Conservation (phyloP, 2,888 invertebrate species). For the Periphyllus acericola region DNA sequence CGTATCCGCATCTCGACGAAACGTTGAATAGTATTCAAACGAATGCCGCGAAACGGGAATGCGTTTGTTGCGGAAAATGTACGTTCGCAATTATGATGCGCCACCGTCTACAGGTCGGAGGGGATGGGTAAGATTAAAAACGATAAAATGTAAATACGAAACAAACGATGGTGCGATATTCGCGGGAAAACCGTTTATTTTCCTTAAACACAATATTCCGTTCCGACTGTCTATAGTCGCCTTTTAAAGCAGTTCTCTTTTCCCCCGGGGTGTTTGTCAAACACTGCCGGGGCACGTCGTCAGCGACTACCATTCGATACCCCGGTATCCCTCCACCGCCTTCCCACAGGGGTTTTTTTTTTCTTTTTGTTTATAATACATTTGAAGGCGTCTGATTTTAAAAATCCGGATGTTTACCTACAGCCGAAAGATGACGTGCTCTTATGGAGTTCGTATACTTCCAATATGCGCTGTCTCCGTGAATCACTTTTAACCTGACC, state of each 20-base stretch:
- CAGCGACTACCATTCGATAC: background rate
- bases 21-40: too few species aligned
- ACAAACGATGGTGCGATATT: background rate
- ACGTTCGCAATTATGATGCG: too few species aligned
- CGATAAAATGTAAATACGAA: background rate
- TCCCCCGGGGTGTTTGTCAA: background rate
- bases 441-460: constrained; percentile 9
- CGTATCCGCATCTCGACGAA: too few species aligned
- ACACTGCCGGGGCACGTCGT: background rate
- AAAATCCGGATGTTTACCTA: constrained; percentile 25
- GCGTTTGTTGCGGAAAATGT: too few species aligned
- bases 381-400: background rate
- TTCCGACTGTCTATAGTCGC: too few species aligned
- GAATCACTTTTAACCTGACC: background rate
- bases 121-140: background rate
- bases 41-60: too few species aligned
- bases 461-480: background rate
- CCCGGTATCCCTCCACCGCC: background rate
- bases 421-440: background rate
- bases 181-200: background rate
- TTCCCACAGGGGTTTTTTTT: constrained; percentile 14
- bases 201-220: background rate
- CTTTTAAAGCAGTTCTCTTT: constrained; percentile 8
- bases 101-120: too few species aligned
- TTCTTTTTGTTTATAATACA: constrained; percentile 9